Evolutionary conservation across 1,140 invertebrate genomes (phyloP).

Genomic region (Neuroterus valhalla): DNA sequence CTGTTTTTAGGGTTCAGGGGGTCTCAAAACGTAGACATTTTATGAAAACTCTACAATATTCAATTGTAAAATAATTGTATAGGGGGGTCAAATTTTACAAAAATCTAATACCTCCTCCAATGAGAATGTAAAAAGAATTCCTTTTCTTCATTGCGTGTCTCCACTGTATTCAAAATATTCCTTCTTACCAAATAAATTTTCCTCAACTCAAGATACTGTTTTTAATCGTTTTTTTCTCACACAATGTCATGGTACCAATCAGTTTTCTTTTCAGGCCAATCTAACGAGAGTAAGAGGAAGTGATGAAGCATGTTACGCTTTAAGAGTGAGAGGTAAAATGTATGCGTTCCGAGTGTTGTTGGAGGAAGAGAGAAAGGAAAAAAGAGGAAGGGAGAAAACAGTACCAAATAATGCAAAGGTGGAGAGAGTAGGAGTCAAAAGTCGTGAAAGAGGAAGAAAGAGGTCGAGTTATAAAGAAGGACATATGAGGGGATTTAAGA

Average conservation of each 20-base stretch:
- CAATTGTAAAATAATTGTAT: too few species aligned
- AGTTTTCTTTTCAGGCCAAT: neutral
- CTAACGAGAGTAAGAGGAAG: neutral
- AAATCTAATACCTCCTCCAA: too few species aligned
- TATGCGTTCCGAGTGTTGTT: conserved; percentile 33
- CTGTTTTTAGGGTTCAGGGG: too few species aligned
- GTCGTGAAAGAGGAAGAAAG: conserved; percentile 22
- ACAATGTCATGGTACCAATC: neutral
- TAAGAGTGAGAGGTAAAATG: conserved; percentile 37
- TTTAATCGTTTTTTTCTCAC: too few species aligned
- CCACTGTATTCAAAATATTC: too few species aligned
- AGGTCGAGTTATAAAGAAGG: conserved; percentile 26
- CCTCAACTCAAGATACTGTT: too few species aligned
- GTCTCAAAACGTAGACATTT: too few species aligned
- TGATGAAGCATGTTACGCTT: conserved; percentile 14
- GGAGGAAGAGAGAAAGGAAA: conserved; percentile 29
- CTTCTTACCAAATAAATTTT: too few species aligned
- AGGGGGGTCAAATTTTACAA: too few species aligned
- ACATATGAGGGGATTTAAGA: neutral
- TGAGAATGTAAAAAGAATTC: too few species aligned
- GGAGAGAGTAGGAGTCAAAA: conserved; percentile 20
- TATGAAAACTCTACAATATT: too few species aligned
- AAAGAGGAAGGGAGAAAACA: neutral
- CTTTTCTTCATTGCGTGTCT: too few species aligned
- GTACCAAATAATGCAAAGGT: conserved; percentile 3